phyloP scores from a whole-genome alignment of 2,797 vertebrate species.

The Varecia variegata region DNA sequence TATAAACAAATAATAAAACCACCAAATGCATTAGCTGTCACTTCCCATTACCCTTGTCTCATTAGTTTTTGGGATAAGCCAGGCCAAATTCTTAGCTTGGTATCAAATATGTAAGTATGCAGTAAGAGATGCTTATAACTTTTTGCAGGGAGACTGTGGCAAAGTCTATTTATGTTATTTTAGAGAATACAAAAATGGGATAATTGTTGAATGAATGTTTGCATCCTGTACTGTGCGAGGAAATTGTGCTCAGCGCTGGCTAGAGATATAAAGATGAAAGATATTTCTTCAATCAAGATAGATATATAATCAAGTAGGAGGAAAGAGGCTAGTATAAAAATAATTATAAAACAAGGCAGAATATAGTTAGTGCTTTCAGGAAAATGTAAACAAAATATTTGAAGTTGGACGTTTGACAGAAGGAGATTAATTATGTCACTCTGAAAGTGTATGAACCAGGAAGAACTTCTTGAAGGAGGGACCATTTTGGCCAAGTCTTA shows the following conservation, averaged over 20 bases:
- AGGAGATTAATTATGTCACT: not conserved
- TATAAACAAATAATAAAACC: not conserved
- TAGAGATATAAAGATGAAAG: not conserved
- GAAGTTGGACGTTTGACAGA: conserved; percentile 1
- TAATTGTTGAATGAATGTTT: conserved; percentile 15
- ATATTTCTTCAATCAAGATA: not conserved
- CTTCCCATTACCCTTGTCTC: not conserved
- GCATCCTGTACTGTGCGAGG: not conserved
- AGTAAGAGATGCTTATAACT: not conserved
- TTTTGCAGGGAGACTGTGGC: not conserved
- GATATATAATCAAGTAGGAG: not conserved
- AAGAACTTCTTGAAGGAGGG: not conserved
- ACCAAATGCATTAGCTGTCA: not conserved
- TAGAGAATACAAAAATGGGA: not conserved
- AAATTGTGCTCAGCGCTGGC: not conserved
- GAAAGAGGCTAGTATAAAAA: not conserved
- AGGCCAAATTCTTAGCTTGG: not conserved
- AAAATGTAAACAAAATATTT: not conserved
- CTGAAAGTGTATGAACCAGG: not conserved
- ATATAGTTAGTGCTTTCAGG: not conserved
- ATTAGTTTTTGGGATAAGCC: not conserved
- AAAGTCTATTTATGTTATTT: not conserved
- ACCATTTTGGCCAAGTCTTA: not conserved
- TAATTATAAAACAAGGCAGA: not conserved
- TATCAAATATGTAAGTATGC: not conserved